phyloP scores from a whole-genome alignment of 2,888 invertebrate species.

The Clanis bilineata region DNA sequence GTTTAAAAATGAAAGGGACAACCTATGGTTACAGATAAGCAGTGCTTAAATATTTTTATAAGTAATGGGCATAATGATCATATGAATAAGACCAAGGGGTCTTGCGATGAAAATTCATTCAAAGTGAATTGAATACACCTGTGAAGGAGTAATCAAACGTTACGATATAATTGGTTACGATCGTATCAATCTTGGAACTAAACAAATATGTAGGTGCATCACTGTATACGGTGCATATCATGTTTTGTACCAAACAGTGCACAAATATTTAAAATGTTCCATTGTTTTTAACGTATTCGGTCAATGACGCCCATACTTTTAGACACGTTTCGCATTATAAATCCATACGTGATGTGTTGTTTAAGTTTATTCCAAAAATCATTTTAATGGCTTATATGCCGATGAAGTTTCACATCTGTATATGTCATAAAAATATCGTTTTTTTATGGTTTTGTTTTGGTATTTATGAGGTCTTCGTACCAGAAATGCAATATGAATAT shows the following conservation, averaged over 20 bases:
- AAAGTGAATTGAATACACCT: too few species aligned
- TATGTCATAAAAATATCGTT: not conserved
- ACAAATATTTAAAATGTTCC: conserved; percentile 29
- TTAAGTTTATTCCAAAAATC: not conserved
- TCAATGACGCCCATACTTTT: conserved; percentile 19
- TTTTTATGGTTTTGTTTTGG: not conserved
- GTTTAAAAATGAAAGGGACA: too few species aligned
- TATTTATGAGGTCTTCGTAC: not conserved
- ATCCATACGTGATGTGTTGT: not conserved
- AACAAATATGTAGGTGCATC: too few species aligned
- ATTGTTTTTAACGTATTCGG: conserved; percentile 35
- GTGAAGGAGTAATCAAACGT: too few species aligned
- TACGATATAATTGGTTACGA: too few species aligned
- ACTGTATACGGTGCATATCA: not conserved
- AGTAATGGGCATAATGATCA: too few species aligned
- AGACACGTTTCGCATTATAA: not conserved
- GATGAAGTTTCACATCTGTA: not conserved
- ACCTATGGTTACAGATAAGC: too few species aligned
- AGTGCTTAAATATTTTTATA: too few species aligned
- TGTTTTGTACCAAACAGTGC: not conserved
- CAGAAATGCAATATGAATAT: too few species aligned
- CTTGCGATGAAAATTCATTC: too few species aligned
- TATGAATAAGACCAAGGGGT: too few species aligned
- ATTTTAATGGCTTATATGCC: not conserved
- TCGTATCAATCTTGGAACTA: too few species aligned